Evolutionary conservation across 2,888 invertebrate genomes (phyloP).

Genomic region (Apodemia duryi): DNA sequence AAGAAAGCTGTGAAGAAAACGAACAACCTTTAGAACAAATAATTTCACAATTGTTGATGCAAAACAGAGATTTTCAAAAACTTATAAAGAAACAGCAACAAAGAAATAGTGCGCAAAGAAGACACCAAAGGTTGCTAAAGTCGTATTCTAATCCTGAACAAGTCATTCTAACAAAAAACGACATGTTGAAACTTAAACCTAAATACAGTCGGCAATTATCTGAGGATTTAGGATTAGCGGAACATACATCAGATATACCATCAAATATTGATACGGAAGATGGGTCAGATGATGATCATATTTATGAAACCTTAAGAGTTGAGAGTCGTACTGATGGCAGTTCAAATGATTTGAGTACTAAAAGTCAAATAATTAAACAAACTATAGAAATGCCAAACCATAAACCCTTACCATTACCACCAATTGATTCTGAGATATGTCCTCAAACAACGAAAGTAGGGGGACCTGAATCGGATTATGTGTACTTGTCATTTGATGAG

Average conservation of each 20-base stretch:
- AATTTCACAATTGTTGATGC: conserved; percentile 89
- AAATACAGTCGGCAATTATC: conserved; percentile 60
- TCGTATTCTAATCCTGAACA: conserved; percentile 75
- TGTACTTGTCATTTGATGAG: conserved; percentile 70
- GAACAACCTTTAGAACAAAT: conserved; percentile 86
- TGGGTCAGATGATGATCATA: conserved; percentile 72
- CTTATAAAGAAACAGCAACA: conserved; percentile 86
- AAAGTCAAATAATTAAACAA: conserved; percentile 60
- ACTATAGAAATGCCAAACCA: conserved; percentile 44
- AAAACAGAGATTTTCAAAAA: conserved; percentile 90
- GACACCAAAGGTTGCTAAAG: conserved; percentile 77
- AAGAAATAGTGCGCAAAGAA: conserved; percentile 72
- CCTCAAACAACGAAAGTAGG: conserved; percentile 48
- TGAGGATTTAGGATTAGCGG: conserved; percentile 47
- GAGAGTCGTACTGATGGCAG: conserved; percentile 53
- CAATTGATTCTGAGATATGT: conserved; percentile 37
- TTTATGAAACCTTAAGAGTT: conserved; percentile 80
- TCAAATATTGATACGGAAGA: conserved; percentile 42
- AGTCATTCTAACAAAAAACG: conserved; percentile 62
- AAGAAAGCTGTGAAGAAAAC: conserved; percentile 54
- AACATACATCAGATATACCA: conserved; percentile 37
- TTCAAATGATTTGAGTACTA: conserved; percentile 47
- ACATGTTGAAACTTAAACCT: conserved; percentile 52
- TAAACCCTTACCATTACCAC: conserved; percentile 58
- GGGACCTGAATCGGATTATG: conserved; percentile 69